Percentiles rank a stretch among this genome's conserved stretches.
phyloP scores from a whole-genome alignment of 2,797 vertebrate species.

The Steatocranus sp. region DNA sequence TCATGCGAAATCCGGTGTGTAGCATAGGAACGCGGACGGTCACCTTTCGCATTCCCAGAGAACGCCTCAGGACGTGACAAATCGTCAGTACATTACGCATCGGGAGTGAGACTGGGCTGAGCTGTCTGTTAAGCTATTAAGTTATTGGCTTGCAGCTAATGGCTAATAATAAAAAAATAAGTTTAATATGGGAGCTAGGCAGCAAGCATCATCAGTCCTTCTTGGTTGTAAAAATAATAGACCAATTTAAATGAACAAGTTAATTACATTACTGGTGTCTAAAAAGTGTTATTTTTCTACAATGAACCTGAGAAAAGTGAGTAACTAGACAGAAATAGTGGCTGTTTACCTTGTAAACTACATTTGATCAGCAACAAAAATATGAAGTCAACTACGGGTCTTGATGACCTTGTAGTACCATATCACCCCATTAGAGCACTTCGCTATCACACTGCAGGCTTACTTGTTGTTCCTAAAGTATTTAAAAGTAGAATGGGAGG shows the following conservation, averaged over 20 bases:
- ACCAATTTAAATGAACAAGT: not conserved
- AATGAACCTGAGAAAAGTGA: not conserved
- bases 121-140: not conserved
- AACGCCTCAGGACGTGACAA: not conserved
- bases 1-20: accelerated
- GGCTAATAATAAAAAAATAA: not conserved
- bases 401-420: not conserved
- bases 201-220: not conserved
- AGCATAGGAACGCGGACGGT: not conserved
- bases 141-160: not conserved
- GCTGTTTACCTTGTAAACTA: not conserved
- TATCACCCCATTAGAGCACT: not conserved
- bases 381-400: not conserved
- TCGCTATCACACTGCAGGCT: accelerated
- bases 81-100: not conserved
- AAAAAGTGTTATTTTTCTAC: not conserved
- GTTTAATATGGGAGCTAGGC: not conserved
- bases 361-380: not conserved
- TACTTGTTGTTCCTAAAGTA: not conserved
- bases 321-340: not conserved
- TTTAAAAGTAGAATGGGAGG: too few species aligned
- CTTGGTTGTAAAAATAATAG: not conserved
- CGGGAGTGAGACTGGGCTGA: not conserved
- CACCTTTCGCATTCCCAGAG: accelerated
- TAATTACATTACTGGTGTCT: not conserved